Percentiles rank a stretch among this genome's conserved stretches.
Conservation (phyloP, 2,797 vertebrate genomes). For the Cheirogaleus major region DNA sequence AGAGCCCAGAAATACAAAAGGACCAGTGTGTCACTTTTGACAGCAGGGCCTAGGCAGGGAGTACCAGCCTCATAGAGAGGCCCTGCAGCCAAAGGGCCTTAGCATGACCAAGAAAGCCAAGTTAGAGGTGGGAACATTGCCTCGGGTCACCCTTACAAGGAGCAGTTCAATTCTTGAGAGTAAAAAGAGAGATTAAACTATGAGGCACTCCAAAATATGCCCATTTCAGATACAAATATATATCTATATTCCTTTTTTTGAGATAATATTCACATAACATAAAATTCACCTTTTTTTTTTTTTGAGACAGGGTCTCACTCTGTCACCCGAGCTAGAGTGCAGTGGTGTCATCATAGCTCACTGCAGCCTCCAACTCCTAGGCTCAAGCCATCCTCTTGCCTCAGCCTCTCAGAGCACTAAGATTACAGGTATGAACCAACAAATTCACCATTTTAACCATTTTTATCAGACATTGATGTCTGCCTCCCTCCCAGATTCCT, state of each 20-base stretch:
- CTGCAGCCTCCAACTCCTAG: not conserved
- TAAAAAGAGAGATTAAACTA: not conserved
- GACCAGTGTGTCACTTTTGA: not conserved
- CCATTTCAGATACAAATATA: not conserved
- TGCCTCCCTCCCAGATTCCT: not conserved
- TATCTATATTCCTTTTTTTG: not conserved
- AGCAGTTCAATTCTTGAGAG: not conserved
- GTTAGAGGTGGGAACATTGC: not conserved
- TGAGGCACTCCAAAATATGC: not conserved
- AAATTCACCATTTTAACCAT: not conserved
- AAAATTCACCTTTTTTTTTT: not conserved
- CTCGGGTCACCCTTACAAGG: too few relatives aligned
- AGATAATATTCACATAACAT: not conserved
- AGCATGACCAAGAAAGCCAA: not conserved
- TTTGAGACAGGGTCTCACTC: not conserved
- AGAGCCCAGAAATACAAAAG: not conserved
- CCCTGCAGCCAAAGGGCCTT: not conserved
- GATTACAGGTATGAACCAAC: not conserved
- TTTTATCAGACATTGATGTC: not conserved
- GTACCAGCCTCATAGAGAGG: not conserved
- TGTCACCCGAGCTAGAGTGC: not conserved
- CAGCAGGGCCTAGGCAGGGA: not conserved
- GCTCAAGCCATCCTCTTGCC: not conserved
- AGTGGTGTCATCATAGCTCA: not conserved
- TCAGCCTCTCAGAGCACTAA: not conserved